Base-by-base conservation (phyloP, 2,113 vertebrate species). In the Tautogolabrus adspersus region DNA sequence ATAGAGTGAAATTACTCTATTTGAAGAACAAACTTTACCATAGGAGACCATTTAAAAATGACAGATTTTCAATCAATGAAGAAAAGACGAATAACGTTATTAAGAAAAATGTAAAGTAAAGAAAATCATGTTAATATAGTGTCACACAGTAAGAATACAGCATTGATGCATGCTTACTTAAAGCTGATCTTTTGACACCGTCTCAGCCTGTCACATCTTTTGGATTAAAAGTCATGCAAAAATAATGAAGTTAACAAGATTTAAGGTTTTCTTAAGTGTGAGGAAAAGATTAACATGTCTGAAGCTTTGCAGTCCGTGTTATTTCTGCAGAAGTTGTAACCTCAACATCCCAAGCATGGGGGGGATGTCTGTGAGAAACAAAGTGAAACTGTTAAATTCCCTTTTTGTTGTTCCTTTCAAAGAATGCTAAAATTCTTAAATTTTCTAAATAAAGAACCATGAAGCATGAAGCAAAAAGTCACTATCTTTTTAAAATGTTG, bases 181-280 rank as follows among this genome's bases (percentile, higher is more conserved):
- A 26, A 66, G 19, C 8, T 56, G 46, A 70, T 12, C 75, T 18
- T 62, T 49, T 77, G 58, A 72, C 72, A 21, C 77, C 9, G 59
- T 69, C 40, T 10, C 47, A 19, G 37, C 23, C 10, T 59, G 65
- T 84, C 75, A 81, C 38, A 51, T 44, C 56, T 23, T 58, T 30
- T 73, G 80, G 86, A 83, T 88, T 88, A 83, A 54, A 38, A 73
- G 78, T 87, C 86, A 84, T 71, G 81, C 70, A 78, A 81, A 79
- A 37, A 26, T 9, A 30, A 66, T 37, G 13, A 57, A 12, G 26
- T 57, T 75, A n/a, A 65, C 34, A 26, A n/a, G 44, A 55, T 58
- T 83, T 75, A 26, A 47, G 52, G 60, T 46, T 77, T 60, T 38
- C 18, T 21, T 74, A 26, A 18, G 10, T 3, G 22, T 19, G 72